These are phyloP conservation scores for Salticus scenicus DNA, from an alignment of 2,888 invertebrate genomes.

Conservation along the genomic window DNA sequence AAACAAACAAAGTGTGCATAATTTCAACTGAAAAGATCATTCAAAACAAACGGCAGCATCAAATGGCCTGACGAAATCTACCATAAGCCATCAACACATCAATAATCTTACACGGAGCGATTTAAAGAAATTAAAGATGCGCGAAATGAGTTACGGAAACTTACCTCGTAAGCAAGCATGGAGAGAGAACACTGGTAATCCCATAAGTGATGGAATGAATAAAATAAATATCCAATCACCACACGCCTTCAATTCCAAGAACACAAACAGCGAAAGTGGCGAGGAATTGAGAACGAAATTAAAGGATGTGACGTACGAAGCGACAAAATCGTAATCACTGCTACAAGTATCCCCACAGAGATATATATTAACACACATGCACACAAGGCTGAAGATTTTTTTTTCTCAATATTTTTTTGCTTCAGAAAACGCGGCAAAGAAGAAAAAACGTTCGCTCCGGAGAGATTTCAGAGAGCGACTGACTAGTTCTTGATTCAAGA, in stretches of 20 bases:
- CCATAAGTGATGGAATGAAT: conserved; percentile 24
- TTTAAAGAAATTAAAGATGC: no score
- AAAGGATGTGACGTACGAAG: conserved; percentile 39
- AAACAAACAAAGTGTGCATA: no score
- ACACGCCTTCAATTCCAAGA: conserved; percentile 33
- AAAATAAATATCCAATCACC: neutral
- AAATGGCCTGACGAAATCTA: no score
- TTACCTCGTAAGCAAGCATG: conserved; percentile 47
- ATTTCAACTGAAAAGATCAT: no score
- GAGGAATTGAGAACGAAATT: neutral
- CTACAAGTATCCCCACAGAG: conserved; percentile 1
- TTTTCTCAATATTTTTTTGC: neutral
- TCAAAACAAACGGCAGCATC: no score
- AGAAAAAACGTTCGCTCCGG: neutral
- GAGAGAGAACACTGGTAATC: neutral
- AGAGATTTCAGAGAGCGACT: conserved; percentile 4
- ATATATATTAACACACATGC: neutral
- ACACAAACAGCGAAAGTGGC: neutral
- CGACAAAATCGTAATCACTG: conserved; percentile 38
- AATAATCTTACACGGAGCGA: no score
- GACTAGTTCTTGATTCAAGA: neutral
- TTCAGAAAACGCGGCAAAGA: neutral
- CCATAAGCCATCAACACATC: no score
- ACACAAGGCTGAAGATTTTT: neutral
- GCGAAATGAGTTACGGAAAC: no score